Conservation (phyloP, 2,113 vertebrate species). For the Sigmodon hispidus region DNA sequence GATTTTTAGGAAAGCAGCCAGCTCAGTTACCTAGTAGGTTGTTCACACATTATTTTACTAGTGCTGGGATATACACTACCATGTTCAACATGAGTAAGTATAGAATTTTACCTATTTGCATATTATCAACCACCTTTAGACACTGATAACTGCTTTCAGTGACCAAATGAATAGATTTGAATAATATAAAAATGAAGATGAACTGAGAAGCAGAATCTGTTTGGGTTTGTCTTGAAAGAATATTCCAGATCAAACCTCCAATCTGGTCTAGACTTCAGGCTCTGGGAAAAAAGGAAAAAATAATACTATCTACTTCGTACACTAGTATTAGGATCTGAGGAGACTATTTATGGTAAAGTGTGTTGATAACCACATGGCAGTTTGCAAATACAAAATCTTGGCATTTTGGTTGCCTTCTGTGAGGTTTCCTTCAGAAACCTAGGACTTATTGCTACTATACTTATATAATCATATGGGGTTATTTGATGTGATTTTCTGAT, state of each 20-base stretch:
- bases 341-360: neutral
- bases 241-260: neutral
- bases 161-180: neutral
- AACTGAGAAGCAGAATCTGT: neutral
- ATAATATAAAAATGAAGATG: constrained; percentile 10
- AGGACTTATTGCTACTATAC: neutral
- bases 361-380: neutral
- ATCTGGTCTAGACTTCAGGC: neutral
- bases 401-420: neutral
- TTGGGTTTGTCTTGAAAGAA: neutral
- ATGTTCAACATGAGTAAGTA: neutral
- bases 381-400: neutral
- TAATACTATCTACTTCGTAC: neutral
- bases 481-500: constrained; percentile 9
- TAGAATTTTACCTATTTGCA: neutral
- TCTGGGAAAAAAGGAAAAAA: neutral
- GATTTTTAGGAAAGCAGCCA: neutral
- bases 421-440: constrained; percentile 15
- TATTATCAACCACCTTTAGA: neutral
- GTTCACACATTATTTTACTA: neutral
- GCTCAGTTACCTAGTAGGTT: neutral
- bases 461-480: neutral
- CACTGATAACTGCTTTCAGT: neutral
- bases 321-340: neutral
- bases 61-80: neutral